Base-by-base conservation (phyloP, 2,888 invertebrate genomes). In the Pandemis heparana region DNA sequence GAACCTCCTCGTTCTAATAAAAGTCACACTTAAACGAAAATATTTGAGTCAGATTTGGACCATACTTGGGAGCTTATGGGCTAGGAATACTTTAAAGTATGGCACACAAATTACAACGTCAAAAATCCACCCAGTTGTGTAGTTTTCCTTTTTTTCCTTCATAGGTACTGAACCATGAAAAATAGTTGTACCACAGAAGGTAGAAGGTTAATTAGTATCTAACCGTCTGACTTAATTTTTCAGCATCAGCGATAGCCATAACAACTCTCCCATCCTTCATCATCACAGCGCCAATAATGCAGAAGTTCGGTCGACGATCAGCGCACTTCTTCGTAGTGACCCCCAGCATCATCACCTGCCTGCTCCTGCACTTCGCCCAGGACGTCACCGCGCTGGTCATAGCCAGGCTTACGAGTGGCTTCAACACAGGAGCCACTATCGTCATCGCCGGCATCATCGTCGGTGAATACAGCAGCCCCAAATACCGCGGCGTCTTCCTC, bases 391-490 rank as follows among this genome's bases (percentile, higher is more conserved):
- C 77, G 0, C 80, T 91, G 0, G 79, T 89, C 66, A 74, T 82
- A 2, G 89, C 85, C 0, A 82, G 91, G 68, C 38, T 83, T 0
- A 62, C 89, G 0, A 78, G 82, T 1, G 91, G 90, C 0, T 48
- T 90, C 3, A 79, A 87, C 0, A 80, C 82, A 0, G 86, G 85
- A 43, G 83, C 82, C 0, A 83, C 85, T 0, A 80, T 85, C 0
- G 78, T 83, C 0, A 73, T 90, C 12, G 89, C 88, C 70, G 87
- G 89, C 0, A 82, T 91, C 0, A 82, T 87, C 1, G 86, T 92
- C 0, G 89, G 90, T 62, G 92, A 92, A 77, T 91, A 88, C 66
- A 82, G 85, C 0, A 81, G 83, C n/a, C 91, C 91, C 0, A 80
- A 80, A 23, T 81, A 87, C 62, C 81, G 92, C 75, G 90, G 89